Evolutionary conservation across 2,888 invertebrate genomes (phyloP).

Genomic region (Saturnia japonica): DNA sequence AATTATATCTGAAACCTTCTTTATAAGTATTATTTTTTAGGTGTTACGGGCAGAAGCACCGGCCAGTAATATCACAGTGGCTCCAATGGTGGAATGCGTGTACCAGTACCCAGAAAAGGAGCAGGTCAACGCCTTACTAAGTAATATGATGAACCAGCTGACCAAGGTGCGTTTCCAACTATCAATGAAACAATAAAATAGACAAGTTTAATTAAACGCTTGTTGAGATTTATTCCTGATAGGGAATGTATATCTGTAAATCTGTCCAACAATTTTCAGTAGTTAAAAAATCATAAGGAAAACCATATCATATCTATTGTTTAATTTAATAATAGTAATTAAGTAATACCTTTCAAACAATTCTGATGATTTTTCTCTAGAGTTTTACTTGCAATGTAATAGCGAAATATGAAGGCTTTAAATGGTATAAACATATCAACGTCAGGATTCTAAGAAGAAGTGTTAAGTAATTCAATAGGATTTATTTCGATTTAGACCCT

Average conservation of each 20-base stretch:
- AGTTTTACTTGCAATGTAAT: background rate
- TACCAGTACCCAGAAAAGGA: slow-evolving; percentile 47
- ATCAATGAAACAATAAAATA: background rate
- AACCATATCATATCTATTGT: background rate
- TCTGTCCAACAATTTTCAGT: slow-evolving; percentile 20
- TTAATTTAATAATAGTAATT: background rate
- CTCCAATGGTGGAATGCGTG: slow-evolving; percentile 37
- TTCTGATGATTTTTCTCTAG: too few species aligned
- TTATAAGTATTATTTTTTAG: background rate
- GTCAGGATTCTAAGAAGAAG: background rate
- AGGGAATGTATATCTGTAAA: background rate
- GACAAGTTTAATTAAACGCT: background rate
- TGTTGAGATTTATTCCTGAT: background rate
- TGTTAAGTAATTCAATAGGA: background rate
- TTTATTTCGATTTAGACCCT: background rate
- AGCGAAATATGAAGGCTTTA: background rate
- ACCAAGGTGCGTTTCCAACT: slow-evolving; percentile 41
- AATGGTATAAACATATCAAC: background rate
- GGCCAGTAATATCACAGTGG: slow-evolving; percentile 24
- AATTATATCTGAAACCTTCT: too few species aligned
- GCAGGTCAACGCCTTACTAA: slow-evolving; percentile 47
- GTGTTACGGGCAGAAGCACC: background rate
- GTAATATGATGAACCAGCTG: slow-evolving; percentile 56
- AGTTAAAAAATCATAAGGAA: background rate
- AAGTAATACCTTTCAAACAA: too few species aligned